A percentile compares a stretch with the other conserved stretches of the same genome.
Evolutionary conservation across 2,797 vertebrate genomes (phyloP).

Genomic region (Podarcis siculus): DNA sequence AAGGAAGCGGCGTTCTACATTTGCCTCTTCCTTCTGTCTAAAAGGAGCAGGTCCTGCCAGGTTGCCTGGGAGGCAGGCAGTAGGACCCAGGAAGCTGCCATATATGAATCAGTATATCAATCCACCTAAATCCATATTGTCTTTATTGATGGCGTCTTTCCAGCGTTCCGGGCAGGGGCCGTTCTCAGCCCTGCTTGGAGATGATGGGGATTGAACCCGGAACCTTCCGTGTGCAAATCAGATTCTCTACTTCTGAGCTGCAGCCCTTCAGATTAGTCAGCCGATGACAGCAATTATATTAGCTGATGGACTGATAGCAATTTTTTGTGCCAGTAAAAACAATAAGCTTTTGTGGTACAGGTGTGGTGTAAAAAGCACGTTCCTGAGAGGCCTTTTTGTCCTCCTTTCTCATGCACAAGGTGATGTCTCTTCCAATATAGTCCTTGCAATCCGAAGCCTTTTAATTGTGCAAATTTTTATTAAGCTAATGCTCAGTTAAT

Average conservation of each 20-base stretch:
- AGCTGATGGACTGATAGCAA: no score
- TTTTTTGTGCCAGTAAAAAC: not conserved
- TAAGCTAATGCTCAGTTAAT: not conserved
- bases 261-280: not conserved
- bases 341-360: not conserved
- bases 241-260: not conserved
- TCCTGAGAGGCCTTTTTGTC: no score
- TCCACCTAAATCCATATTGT: no score
- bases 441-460: not conserved
- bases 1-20: rapidly evolving
- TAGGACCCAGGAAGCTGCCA: not conserved
- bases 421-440: not conserved
- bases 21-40: not conserved
- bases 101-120: no score
- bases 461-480: no score
- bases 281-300: not conserved
- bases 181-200: no score
- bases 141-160: no score
- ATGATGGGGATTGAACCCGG: no score
- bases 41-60: not conserved
- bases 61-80: not conserved
- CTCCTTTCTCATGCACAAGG: not conserved
- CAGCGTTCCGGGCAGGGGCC: no score
- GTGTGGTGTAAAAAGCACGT: not conserved
- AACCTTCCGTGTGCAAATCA: no score